Evolutionary conservation across 2,797 vertebrate species (phyloP), one percentile per base, ranked within the genome.

Genomic region (Anolis apletophallus): DNA sequence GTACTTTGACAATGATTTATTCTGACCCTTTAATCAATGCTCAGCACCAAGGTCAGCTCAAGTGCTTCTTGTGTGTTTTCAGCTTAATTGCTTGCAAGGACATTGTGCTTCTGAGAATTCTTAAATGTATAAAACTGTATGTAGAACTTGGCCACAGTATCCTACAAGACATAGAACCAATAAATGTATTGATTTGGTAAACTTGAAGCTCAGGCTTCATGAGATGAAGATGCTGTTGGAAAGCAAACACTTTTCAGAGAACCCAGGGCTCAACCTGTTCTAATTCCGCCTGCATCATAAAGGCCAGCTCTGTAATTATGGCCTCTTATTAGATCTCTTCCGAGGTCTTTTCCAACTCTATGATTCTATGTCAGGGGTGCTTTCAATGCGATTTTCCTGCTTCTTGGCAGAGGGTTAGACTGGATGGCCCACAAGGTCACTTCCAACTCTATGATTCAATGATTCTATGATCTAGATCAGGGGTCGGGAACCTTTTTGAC

Each of bases 11-110:
- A 1, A 75, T 3, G 76, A 32, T 0, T 21, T 1, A 34, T 2
- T 0, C 5, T 12, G 0, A 17, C 1, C 0, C 2, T 1, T 2
- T 0, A 64, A 34, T 67, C 46, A 81, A 74, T 0, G 0, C 55
- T 90, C 90, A 92, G 94, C 87, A 93, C 91, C 94, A 93, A 79
- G 93, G 89, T 73, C 94, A 93, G 93, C 21, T n/a, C 88, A 87
- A 73, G 64, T 19, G 75, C 32, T 0, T 0, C 17, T n/a, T 11
- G n/a, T 54, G 10, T 81, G 32, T 3, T 0, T 0, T 1, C 19
- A 6, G 7, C 40, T 0, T 64, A 59, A 17, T 21, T 17, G 32
- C 34, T 40, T 52, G 17, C 46, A 77, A 75, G 32, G 36, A 79
- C 64, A 61, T 88, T 46, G 0, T 80, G 55, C 17, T 73, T 5